A percentile compares a stretch with the other conserved stretches of the same genome.
Conservation (phyloP, 1,140 invertebrate species). For the Brachionus sp. region DNA sequence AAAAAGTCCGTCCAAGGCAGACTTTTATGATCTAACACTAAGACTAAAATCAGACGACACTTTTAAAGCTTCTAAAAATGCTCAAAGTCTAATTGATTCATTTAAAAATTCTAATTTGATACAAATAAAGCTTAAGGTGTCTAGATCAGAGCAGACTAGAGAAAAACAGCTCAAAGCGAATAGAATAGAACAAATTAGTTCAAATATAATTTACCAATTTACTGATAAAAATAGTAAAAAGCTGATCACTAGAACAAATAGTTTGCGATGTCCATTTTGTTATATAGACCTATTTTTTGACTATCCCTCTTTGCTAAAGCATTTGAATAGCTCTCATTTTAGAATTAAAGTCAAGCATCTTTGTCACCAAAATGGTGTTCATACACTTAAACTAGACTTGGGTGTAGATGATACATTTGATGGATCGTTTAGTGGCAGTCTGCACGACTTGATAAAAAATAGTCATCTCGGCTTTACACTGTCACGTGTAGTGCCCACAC, state of each 20-base stretch:
- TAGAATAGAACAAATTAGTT: not conserved
- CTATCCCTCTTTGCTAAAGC: not conserved
- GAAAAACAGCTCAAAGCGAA: not conserved
- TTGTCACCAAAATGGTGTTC: not conserved
- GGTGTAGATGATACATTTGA: slow-evolving; percentile 86
- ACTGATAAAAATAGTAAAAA: not conserved
- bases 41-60: not conserved
- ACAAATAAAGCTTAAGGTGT: not conserved
- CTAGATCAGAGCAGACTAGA: not conserved
- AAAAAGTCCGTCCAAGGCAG: not conserved
- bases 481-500: slow-evolving; percentile 60
- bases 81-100: not conserved
- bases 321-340: slow-evolving; percentile 29
- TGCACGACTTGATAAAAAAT: slow-evolving; percentile 72
- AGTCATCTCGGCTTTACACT: slow-evolving; percentile 66
- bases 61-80: not conserved
- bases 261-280: not conserved
- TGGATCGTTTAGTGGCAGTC: slow-evolving; percentile 88
- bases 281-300: not conserved
- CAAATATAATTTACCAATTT: not conserved
- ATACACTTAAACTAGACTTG: slow-evolving; percentile 51
- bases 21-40: slow-evolving; percentile 5
- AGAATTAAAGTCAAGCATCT: slow-evolving; percentile 9
- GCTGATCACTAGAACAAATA: not conserved
- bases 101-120: not conserved